Evolutionary conservation across 1,140 invertebrate genomes (phyloP).

Genomic region (Drosophila gunungcola): DNA sequence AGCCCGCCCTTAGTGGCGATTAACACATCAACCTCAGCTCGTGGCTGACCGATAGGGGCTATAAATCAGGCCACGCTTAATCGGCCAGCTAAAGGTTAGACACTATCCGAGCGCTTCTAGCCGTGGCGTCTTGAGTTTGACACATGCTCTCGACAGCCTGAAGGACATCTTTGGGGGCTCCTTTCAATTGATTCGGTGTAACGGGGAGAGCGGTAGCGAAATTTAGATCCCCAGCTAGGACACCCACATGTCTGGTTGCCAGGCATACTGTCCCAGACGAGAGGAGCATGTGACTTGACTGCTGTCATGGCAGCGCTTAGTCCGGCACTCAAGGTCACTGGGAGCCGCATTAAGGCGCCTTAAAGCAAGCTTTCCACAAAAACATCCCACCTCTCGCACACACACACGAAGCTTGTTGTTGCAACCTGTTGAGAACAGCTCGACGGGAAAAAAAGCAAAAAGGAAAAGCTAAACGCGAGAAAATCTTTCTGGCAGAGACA

Average conservation of each 20-base stretch:
- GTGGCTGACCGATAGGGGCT: constrained; percentile 21
- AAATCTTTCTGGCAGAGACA: constrained; percentile 56
- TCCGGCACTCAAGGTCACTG: constrained; percentile 62
- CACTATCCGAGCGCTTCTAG: constrained; percentile 12
- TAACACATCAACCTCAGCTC: constrained; percentile 28
- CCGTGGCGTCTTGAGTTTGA: constrained; percentile 13
- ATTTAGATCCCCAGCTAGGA: constrained; percentile 11
- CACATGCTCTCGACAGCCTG: constrained; percentile 15
- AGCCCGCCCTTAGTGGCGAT: constrained; percentile 14
- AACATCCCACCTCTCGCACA: constrained; percentile 8
- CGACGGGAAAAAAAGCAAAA: constrained; percentile 1
- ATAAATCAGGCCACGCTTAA: constrained; percentile 39
- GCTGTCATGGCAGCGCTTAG: constrained; percentile 72
- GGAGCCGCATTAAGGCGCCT: constrained; percentile 31
- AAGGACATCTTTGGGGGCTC: not conserved
- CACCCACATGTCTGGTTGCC: constrained; percentile 47
- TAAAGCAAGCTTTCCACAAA: constrained; percentile 15
- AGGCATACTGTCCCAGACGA: constrained; percentile 39
- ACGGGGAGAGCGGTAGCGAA: not conserved
- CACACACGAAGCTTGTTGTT: constrained; percentile 6
- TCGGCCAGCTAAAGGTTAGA: constrained; percentile 12
- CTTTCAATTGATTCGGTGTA: constrained; percentile 2
- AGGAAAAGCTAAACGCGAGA: constrained; percentile 61
- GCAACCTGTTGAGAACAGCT: constrained; percentile 67
- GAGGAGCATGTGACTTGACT: constrained; percentile 22